Percentiles rank a stretch among this genome's conserved stretches.
Conservation (phyloP, 2,888 invertebrate genomes). For the Antheraea assamensis region DNA sequence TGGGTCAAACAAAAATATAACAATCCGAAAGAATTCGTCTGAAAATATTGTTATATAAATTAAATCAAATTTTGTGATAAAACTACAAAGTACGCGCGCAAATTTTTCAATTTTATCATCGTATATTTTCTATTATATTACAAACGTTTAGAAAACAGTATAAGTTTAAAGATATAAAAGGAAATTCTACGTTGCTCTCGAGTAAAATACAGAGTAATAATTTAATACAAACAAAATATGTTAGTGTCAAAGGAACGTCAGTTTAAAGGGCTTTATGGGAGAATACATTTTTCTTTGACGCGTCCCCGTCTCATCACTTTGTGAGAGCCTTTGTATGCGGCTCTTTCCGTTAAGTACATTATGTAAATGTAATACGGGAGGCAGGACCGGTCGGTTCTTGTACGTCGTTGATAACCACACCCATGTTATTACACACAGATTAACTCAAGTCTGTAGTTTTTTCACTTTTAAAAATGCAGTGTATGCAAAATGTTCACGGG, state of each 20-base stretch:
- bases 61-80: constrained; percentile 5
- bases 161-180: constrained; percentile 44
- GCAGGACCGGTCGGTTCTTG: constrained; percentile 61
- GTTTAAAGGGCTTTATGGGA: constrained; percentile 46
- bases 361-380: constrained; percentile 75
- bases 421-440: constrained; percentile 53
- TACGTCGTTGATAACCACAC: constrained; percentile 62
- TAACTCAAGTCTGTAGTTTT: background rate
- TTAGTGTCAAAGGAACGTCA: constrained; percentile 41
- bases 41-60: background rate
- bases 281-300: constrained; percentile 61
- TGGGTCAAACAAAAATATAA: too few species aligned
- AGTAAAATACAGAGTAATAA: constrained; percentile 55
- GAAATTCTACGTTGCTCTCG: constrained; percentile 43
- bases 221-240: constrained; percentile 55
- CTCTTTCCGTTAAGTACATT: constrained; percentile 71
- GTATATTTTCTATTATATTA: constrained; percentile 34
- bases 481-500: background rate
- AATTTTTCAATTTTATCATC: constrained; percentile 24
- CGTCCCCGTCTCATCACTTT: constrained; percentile 59
- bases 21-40: background rate
- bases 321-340: constrained; percentile 69
- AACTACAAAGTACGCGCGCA: constrained; percentile 21
- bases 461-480: background rate
- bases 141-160: constrained; percentile 35